phyloP scores from a whole-genome alignment of 2,888 invertebrate genomes.

The Antheraea assamensis region DNA sequence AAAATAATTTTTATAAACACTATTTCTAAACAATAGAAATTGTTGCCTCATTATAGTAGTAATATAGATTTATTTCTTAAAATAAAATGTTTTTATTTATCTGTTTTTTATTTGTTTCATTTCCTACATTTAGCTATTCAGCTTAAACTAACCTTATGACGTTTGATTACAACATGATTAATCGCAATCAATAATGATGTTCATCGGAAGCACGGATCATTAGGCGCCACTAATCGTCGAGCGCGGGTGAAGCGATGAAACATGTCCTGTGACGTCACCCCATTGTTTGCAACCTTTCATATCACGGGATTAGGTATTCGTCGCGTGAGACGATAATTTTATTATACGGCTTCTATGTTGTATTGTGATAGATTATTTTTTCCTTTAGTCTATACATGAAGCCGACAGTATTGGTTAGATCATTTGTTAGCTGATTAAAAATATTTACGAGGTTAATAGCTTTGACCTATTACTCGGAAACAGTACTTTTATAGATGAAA shows the following conservation, averaged over 20 bases:
- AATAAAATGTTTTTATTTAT: too few species aligned
- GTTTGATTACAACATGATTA: constrained; percentile 25
- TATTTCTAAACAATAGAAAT: too few species aligned
- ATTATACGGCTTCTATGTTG: not conserved
- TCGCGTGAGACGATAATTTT: constrained; percentile 1
- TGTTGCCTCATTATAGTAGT: too few species aligned
- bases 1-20: too few species aligned
- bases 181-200: constrained; percentile 45
- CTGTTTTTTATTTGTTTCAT: too few species aligned
- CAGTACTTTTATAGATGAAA: too few species aligned
- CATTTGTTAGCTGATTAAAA: not conserved
- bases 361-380: not conserved
- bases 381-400: not conserved
- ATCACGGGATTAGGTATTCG: constrained; percentile 10
- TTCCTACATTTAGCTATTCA: not conserved
- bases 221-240: constrained; percentile 32
- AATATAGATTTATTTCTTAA: too few species aligned
- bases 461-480: too few species aligned
- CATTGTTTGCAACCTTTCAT: constrained; percentile 12
- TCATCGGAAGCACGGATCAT: constrained; percentile 39
- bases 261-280: constrained; percentile 21
- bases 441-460: too few species aligned
- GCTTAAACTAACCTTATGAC: not conserved
- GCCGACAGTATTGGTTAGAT: not conserved
- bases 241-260: constrained; percentile 26